Evolutionary conservation across 1,140 invertebrate genomes (phyloP).

Genomic region (Hycleus cichorii): DNA sequence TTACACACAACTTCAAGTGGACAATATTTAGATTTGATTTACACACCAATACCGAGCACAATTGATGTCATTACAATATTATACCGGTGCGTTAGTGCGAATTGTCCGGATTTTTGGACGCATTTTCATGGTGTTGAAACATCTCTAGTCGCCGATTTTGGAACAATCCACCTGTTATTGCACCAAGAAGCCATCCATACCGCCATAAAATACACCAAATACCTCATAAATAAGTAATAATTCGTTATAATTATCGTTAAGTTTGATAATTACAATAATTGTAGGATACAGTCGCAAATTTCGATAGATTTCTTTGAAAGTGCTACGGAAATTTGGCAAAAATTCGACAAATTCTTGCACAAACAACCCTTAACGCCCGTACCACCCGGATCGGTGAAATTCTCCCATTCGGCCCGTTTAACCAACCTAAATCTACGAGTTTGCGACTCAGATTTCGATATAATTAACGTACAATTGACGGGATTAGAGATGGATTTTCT

Average conservation of each 20-base stretch:
- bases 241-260: neutral
- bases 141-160: conserved; percentile 64
- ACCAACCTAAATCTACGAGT: conserved; percentile 54
- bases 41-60: conserved; percentile 44
- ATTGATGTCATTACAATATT: conserved; percentile 63
- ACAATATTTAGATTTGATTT: conserved; percentile 70
- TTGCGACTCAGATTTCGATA: conserved; percentile 62
- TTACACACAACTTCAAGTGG: conserved; percentile 65
- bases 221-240: conserved; percentile 43
- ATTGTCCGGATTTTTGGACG: conserved; percentile 75
- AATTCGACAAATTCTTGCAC: conserved; percentile 23
- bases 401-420: conserved; percentile 65
- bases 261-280: neutral
- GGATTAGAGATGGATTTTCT: conserved; percentile 68
- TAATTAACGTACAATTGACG: conserved; percentile 56
- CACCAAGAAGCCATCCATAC: conserved; percentile 67
- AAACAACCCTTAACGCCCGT: conserved; percentile 55
- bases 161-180: conserved; percentile 54
- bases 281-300: conserved; percentile 7
- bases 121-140: conserved; percentile 77
- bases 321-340: conserved; percentile 3
- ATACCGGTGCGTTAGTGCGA: conserved; percentile 68
- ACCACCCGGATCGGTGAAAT: conserved; percentile 67
- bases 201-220: conserved; percentile 55
- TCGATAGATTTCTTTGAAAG: neutral